These are phyloP conservation scores for Heterocephalus glaber DNA, from an alignment of 2,113 vertebrate genomes.

Conservation along the genomic window DNA sequence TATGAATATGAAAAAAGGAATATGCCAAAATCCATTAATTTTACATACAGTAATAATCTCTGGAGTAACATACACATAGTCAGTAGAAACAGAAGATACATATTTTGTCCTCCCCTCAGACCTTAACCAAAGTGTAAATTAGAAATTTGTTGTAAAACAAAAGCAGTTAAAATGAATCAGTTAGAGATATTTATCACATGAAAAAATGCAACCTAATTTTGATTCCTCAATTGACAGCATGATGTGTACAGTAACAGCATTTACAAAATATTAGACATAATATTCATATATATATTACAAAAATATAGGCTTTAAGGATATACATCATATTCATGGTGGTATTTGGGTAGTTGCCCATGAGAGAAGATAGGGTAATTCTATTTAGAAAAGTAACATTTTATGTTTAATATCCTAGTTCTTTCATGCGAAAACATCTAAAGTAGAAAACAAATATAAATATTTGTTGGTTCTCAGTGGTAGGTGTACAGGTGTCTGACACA, in stretches of 20 bases:
- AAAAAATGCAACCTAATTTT: not conserved
- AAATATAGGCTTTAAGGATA: not conserved
- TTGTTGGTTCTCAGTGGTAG: not conserved
- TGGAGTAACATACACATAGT: not conserved
- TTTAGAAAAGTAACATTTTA: not conserved
- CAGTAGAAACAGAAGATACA: not conserved
- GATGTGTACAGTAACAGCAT: not conserved
- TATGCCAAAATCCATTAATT: not conserved
- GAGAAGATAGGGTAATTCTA: not conserved
- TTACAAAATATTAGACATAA: not conserved
- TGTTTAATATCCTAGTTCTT: not conserved
- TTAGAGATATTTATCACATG: not conserved
- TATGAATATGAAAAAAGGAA: not conserved
- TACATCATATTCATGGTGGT: not conserved
- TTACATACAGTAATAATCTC: not conserved
- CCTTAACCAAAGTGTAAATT: not conserved
- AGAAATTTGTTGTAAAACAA: not conserved
- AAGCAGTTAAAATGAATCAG: conserved; percentile 4
- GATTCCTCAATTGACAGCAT: not conserved
- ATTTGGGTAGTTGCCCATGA: not conserved
- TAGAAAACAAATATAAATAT: not conserved
- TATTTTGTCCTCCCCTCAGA: not conserved
- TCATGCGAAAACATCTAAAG: not conserved
- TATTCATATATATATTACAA: not conserved
- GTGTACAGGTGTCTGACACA: not conserved